phyloP scores from a whole-genome alignment of 2,113 vertebrate genomes.

The Perca fluviatilis region DNA sequence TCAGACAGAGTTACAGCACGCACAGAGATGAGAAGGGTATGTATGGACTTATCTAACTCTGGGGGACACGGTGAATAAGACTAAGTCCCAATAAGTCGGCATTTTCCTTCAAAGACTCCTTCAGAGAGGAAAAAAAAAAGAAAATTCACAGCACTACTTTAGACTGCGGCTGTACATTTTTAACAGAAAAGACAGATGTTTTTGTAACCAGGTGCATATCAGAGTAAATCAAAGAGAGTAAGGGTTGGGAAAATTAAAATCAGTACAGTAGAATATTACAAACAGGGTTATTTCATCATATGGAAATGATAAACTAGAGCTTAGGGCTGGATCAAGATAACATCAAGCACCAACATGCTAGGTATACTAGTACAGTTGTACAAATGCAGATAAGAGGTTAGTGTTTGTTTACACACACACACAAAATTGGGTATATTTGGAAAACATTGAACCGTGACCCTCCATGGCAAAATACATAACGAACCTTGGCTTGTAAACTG shows the following conservation, averaged over 20 bases:
- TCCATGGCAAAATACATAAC: slow-evolving; percentile 35
- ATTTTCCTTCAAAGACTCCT: background rate
- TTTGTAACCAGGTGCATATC: background rate
- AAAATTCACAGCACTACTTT: background rate
- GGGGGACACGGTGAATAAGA: no score
- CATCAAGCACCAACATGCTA: slow-evolving; percentile 23
- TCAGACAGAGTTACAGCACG: no score
- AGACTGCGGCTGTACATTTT: background rate
- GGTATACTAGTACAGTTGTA: background rate
- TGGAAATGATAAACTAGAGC: background rate
- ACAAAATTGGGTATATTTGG: background rate
- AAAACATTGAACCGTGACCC: slow-evolving; percentile 42
- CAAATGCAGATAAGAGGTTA: slow-evolving; percentile 12
- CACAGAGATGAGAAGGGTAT: no score
- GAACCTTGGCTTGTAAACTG: slow-evolving; percentile 50
- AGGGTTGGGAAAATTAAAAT: background rate
- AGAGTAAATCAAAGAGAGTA: background rate
- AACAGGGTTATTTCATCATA: background rate
- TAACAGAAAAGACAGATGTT: background rate
- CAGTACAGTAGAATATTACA: background rate
- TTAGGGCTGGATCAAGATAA: slow-evolving; percentile 9
- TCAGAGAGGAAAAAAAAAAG: background rate
- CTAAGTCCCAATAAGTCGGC: no score
- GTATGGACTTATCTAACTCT: no score
- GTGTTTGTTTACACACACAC: slow-evolving; percentile 9